Evolutionary conservation across 2,113 vertebrate species (phyloP), one percentile per base, ranked within the genome.

Genomic region (Nerophis ophidion): DNA sequence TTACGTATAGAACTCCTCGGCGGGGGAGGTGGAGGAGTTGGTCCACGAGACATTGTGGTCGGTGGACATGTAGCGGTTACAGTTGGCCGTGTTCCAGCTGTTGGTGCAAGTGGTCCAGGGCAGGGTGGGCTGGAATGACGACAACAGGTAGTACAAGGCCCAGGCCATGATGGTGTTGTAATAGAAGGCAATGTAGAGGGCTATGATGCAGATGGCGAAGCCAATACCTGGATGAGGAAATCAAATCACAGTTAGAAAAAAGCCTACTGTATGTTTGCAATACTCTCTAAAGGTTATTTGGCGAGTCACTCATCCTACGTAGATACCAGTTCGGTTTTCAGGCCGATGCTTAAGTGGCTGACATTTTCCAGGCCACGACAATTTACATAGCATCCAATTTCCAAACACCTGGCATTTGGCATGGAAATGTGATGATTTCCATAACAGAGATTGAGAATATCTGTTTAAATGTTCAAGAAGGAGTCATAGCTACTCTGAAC

Each of bases 101-200:
- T 99, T 98, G 35, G 63, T 74, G 88, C 97, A 99, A 76, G 91
- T 95, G 48, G 92, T 92, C 97, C 97, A 99, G 6, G 97, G 97
- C 81, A 98, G 90, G 48, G 88, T 90, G 54, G 85, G 50, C 36
- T 87, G 90, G 75, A 99, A 95, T 49, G 95, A 98, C 5, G 94
- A 96, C 6, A 97, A 74, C 78, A 99, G 91, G 91, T 98, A 99
- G 86, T 97, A 98, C 73, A 99, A 86, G 0, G 96, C 95, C 97
- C 96, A 98, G 68, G 96, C 95, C 90, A 98, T 98, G 80, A 99
- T 95, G 86, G 97, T 99, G 88, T 99, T 99, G 85, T 99, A 99
- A 89, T 99, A 99, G 84, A 96, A 99, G 74, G 95, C 92, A 0
- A 98, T 82, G 17, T 97, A 98, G 53, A 98, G 91, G 53, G 93